These are phyloP conservation scores for Chrysolina americana DNA, from an alignment of 2,888 invertebrate species.

Conservation along the genomic window DNA sequence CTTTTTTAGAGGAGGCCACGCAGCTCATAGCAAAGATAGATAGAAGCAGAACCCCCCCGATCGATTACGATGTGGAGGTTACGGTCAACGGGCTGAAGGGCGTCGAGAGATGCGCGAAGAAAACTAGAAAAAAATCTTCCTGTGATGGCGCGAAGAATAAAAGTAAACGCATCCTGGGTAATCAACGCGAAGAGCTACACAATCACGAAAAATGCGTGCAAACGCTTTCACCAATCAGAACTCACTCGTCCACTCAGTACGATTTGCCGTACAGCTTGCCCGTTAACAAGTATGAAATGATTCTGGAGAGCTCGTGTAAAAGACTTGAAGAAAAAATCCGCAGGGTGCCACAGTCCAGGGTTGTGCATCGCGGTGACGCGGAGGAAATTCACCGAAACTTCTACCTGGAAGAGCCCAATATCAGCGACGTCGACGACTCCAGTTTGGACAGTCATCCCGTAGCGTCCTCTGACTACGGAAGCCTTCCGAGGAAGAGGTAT, in stretches of 20 bases:
- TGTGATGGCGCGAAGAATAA: not conserved
- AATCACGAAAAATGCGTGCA: conserved; percentile 49
- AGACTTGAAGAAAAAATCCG: conserved; percentile 64
- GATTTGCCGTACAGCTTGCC: conserved; percentile 55
- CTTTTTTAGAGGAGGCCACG: conserved; percentile 68
- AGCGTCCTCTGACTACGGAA: conserved; percentile 68
- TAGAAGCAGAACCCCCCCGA: conserved; percentile 53
- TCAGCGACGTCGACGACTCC: conserved; percentile 29
- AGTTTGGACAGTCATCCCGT: conserved; percentile 51
- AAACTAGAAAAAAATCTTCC: conserved; percentile 33
- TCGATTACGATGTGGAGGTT: conserved; percentile 64
- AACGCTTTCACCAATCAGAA: conserved; percentile 50
- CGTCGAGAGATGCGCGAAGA: conserved; percentile 43
- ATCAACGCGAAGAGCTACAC: not conserved
- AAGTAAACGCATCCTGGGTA: not conserved
- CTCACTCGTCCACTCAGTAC: conserved; percentile 48
- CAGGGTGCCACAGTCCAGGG: conserved; percentile 38
- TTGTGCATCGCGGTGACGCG: conserved; percentile 32
- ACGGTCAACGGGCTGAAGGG: conserved; percentile 61
- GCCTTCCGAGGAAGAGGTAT: conserved; percentile 60
- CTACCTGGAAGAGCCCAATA: conserved; percentile 1
- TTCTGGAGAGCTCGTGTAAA: conserved; percentile 64
- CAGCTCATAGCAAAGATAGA: conserved; percentile 65
- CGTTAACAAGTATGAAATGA: conserved; percentile 65
- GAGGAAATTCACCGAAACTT: not conserved